Evolutionary conservation across 2,797 vertebrate species (phyloP).

Genomic region (Prunella strophiata): DNA sequence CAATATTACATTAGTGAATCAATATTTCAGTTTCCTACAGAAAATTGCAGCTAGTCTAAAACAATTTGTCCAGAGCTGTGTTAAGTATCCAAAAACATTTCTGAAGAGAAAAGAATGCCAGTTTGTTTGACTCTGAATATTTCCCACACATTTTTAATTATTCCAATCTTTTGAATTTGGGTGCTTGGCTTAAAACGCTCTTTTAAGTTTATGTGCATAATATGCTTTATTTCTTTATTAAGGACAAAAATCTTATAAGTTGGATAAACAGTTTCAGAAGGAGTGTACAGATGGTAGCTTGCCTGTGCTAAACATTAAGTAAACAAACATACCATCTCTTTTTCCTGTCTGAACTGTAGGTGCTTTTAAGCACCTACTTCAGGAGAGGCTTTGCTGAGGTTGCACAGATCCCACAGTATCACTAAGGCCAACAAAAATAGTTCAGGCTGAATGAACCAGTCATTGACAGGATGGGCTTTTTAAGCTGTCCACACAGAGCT

Average conservation of each 20-base stretch:
- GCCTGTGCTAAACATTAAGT: neutral
- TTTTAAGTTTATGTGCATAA: neutral
- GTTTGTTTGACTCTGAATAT: neutral
- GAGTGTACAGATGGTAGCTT: neutral
- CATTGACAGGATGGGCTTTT: constrained; percentile 46
- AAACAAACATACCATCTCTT: neutral
- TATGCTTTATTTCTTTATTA: neutral
- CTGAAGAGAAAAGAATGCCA: neutral
- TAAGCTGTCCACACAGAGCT: constrained; percentile 40
- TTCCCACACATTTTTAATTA: neutral
- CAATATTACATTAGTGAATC: neutral
- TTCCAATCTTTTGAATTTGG: neutral
- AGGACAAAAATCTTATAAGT: neutral
- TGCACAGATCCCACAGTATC: constrained; percentile 50
- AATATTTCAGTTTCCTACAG: neutral
- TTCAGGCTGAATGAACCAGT: constrained; percentile 45
- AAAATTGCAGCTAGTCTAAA: neutral
- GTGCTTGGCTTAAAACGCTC: neutral
- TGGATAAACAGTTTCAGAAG: neutral
- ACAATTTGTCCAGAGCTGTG: neutral
- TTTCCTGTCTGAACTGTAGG: constrained; percentile 16
- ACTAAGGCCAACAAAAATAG: constrained; percentile 56
- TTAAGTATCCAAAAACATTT: neutral
- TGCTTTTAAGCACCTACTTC: constrained; percentile 58
- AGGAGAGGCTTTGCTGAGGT: constrained; percentile 46